These are phyloP conservation scores for Ectemnius lituratus DNA, from an alignment of 2,888 invertebrate genomes.

Conservation along the genomic window DNA sequence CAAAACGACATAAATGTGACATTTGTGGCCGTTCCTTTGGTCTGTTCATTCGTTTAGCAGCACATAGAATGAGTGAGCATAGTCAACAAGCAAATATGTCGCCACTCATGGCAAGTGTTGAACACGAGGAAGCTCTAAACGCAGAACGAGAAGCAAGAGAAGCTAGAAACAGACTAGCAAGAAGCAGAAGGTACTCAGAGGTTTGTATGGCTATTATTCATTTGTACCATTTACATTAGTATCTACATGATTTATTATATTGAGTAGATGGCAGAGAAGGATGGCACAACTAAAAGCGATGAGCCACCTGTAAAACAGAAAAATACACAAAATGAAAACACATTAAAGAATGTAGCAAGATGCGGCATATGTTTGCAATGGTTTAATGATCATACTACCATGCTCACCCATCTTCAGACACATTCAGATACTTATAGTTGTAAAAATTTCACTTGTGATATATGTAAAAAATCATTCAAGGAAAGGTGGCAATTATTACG, in stretches of 20 bases:
- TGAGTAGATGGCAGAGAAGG: slow-evolving; percentile 59
- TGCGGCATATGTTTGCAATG: slow-evolving; percentile 70
- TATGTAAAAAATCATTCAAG: slow-evolving; percentile 70
- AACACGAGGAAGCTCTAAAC: slow-evolving; percentile 72
- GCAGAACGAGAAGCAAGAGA: slow-evolving; percentile 70
- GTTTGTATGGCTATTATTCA: slow-evolving; percentile 35
- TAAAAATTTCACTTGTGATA: slow-evolving; percentile 64
- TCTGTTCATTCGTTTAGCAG: slow-evolving; percentile 68
- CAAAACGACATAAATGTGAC: slow-evolving; percentile 71
- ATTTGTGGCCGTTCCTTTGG: slow-evolving; percentile 72
- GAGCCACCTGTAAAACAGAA: slow-evolving; percentile 57
- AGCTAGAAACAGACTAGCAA: slow-evolving; percentile 60
- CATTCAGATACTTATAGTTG: slow-evolving; percentile 66
- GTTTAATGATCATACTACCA: slow-evolving; percentile 71
- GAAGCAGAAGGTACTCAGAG: slow-evolving; percentile 61
- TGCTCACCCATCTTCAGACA: slow-evolving; percentile 69
- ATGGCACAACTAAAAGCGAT: slow-evolving; percentile 52
- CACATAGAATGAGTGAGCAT: slow-evolving; percentile 69
- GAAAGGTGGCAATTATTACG: slow-evolving; percentile 70
- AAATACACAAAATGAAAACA: slow-evolving; percentile 38
- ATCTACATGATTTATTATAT: slow-evolving; percentile 6
- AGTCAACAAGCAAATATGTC: slow-evolving; percentile 63
- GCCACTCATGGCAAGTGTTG: slow-evolving; percentile 64
- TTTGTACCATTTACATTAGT: slow-evolving; percentile 6
- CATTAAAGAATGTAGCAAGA: slow-evolving; percentile 66